A percentile compares a stretch with the other conserved stretches of the same genome.
These are phyloP conservation scores for Crotalus horridus DNA, from an alignment of 2,113 vertebrate genomes.

Conservation along the genomic window DNA sequence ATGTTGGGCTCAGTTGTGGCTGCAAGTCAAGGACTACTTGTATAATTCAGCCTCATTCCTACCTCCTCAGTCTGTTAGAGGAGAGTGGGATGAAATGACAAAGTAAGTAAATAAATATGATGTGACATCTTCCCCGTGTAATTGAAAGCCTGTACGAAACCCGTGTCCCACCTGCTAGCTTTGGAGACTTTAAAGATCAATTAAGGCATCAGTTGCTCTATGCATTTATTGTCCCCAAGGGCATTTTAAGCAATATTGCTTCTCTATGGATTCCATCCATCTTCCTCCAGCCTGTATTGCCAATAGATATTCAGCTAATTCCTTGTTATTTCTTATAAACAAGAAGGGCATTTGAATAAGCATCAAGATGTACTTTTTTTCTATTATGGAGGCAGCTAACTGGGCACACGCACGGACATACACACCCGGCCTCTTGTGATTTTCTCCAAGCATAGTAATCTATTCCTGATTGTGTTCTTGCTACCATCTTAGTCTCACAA, in stretches of 20 bases:
- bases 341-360: neutral
- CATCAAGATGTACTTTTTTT: neutral
- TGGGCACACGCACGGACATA: neutral
- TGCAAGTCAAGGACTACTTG: neutral
- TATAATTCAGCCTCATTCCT: neutral
- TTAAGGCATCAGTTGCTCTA: conserved; percentile 1
- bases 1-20: neutral
- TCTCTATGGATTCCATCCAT: conserved; percentile 3
- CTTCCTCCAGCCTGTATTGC: neutral
- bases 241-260: conserved; percentile 4
- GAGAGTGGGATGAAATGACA: neutral
- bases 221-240: neutral
- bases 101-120: neutral
- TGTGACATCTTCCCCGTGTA: neutral
- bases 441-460: neutral
- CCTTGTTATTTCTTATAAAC: neutral
- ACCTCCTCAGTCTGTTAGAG: neutral
- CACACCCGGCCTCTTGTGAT: neutral
- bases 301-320: neutral
- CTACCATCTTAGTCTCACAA: neutral
- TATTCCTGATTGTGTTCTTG: neutral
- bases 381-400: neutral
- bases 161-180: neutral
- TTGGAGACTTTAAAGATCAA: conserved; percentile 1
- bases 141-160: neutral